Evolutionary conservation across 2,113 vertebrate species (phyloP).

Genomic region (Hippocampus mohnikei): DNA sequence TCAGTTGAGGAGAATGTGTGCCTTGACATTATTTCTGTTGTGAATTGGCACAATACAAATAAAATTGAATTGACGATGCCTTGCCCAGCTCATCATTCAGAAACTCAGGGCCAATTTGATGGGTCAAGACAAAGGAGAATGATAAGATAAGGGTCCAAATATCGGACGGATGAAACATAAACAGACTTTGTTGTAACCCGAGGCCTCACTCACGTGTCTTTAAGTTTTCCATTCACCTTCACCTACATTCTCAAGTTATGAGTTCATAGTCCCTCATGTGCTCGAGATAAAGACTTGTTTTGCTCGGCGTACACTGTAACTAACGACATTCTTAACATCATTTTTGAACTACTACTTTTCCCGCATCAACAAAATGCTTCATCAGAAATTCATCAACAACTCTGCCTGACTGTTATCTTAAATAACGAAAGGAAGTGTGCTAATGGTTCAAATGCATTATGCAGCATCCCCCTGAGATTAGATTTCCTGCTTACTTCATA

Average conservation of each 20-base stretch:
- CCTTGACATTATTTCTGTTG: too few relatives aligned
- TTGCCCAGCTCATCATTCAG: background rate
- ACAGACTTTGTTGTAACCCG: background rate
- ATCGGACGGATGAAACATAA: constrained; percentile 4
- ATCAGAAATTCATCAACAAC: background rate
- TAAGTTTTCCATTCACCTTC: constrained; percentile 17
- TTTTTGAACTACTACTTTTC: background rate
- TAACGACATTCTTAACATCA: background rate
- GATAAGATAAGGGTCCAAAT: constrained; percentile 6
- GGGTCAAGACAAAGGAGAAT: background rate
- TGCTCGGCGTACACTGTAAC: background rate
- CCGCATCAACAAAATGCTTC: constrained; percentile 3
- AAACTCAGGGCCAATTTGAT: background rate
- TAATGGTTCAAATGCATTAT: constrained; percentile 21
- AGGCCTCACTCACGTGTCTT: background rate
- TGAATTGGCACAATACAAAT: background rate
- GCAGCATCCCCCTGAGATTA: constrained; percentile 9
- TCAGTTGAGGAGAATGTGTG: too few relatives aligned
- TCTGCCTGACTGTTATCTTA: constrained; percentile 20
- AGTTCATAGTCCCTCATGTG: constrained; percentile 5
- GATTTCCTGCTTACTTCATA: constrained; percentile 41
- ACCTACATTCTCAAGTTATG: constrained; percentile 7
- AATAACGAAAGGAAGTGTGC: constrained; percentile 22
- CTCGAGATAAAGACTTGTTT: constrained; percentile 11
- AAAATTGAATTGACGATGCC: background rate